Conservation (phyloP, 1,140 invertebrate species). For the Drosophila oshimai region DNA sequence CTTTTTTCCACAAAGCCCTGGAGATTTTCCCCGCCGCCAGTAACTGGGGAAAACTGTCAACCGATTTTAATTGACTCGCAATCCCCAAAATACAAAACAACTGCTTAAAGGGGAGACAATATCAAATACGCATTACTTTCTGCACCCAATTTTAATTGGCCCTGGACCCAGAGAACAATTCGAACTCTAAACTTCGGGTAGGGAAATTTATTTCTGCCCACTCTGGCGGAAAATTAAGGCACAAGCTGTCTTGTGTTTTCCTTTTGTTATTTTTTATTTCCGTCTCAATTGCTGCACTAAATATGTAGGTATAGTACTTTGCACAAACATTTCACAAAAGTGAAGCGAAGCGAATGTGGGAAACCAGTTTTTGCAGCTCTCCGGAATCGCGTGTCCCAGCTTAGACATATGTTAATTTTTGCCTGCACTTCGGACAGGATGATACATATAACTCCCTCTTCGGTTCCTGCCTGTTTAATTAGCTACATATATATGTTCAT, state of each 20-base stretch:
- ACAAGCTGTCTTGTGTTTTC: constrained; percentile 25
- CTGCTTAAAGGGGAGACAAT: constrained; percentile 29
- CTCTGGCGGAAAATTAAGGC: constrained; percentile 67
- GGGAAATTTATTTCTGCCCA: constrained; percentile 54
- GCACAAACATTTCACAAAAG: constrained; percentile 44
- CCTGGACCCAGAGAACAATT: constrained; percentile 7
- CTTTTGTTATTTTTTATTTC: constrained; percentile 51
- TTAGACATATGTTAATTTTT: constrained; percentile 60
- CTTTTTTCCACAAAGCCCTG: constrained; percentile 45
- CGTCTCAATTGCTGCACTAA: constrained; percentile 71
- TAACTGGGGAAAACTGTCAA: constrained; percentile 56
- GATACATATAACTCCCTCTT: constrained; percentile 4
- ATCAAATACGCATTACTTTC: constrained; percentile 62
- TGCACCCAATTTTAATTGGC: constrained; percentile 70
- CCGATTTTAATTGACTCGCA: constrained; percentile 73
- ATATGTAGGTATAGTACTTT: no score
- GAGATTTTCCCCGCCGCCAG: constrained; percentile 12
- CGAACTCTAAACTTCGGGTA: background rate
- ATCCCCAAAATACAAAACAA: constrained; percentile 30
- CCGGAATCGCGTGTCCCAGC: constrained; percentile 37
- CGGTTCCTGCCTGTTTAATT: constrained; percentile 25
- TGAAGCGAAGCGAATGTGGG: constrained; percentile 21
- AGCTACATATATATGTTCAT: constrained; percentile 23
- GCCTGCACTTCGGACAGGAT: constrained; percentile 22
- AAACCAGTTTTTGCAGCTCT: constrained; percentile 45